Evolutionary conservation across 2,113 vertebrate genomes (phyloP).

Genomic region (Loxodonta africana): DNA sequence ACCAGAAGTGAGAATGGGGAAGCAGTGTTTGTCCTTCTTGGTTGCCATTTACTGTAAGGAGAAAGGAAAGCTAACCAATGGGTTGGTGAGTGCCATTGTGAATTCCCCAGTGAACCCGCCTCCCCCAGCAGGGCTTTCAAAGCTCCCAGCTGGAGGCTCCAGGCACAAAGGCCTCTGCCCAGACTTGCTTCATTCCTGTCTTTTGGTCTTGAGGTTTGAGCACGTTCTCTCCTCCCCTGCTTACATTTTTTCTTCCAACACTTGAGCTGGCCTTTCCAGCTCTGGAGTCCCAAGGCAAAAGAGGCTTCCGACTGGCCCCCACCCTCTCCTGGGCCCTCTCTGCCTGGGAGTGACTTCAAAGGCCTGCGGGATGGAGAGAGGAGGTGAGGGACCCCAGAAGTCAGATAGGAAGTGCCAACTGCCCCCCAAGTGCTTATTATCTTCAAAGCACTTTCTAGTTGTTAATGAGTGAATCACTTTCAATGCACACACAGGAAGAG

Average conservation of each 20-base stretch:
- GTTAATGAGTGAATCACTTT: slow-evolving; percentile 38
- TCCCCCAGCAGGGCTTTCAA: rapidly evolving
- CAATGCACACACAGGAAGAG: background rate
- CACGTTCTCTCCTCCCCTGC: background rate
- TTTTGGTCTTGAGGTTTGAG: background rate
- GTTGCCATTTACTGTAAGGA: background rate
- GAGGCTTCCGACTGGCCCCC: background rate
- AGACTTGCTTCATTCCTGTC: background rate
- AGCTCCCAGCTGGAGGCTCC: background rate
- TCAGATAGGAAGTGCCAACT: background rate
- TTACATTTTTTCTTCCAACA: rapidly evolving
- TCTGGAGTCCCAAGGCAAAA: background rate
- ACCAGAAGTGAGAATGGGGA: rapidly evolving
- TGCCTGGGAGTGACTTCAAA: background rate
- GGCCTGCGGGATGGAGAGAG: background rate
- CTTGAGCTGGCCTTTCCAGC: background rate
- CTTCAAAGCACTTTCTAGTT: slow-evolving; percentile 53
- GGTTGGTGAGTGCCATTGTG: background rate
- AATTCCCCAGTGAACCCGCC: background rate
- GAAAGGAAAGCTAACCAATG: background rate
- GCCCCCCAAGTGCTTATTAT: slow-evolving; percentile 6
- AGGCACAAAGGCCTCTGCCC: background rate
- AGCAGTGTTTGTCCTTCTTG: background rate
- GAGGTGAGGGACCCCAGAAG: background rate
- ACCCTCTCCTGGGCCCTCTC: background rate